Evolutionary conservation across 2,797 vertebrate genomes (phyloP), one percentile per base, ranked within the genome.

Genomic region (Silurus aristotelis): DNA sequence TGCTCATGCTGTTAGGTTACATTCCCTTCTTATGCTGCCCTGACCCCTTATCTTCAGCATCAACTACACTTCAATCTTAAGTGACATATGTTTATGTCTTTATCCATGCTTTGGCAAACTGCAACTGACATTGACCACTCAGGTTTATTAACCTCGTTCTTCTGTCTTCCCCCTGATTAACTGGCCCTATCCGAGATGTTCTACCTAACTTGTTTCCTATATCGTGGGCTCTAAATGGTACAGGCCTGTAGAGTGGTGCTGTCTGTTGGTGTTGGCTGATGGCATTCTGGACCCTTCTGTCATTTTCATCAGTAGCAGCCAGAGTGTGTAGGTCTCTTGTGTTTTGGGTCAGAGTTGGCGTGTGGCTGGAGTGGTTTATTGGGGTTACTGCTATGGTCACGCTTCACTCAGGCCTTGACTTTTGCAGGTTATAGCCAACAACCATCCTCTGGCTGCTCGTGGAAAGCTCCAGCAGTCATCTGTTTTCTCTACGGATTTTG

Each of bases 331-430:
- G 12, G 5, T 73, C n/a, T 56, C 72, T 56, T 75, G 72, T 27
- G 22, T 14, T 27, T 75, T 17, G 72, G 72, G 48, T 75, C 48
- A 75, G 72, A 27, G 22, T 27, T 75, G 52, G 72, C 15, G 8
- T 56, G 72, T 56, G 72, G 52, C 52, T 75, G n/a, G 15, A 27
- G n/a, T 27, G 72, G 48, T 55, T 75, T 75, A 75, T 75, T 15
- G 14, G 22, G 72, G 72, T 56, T 75, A 75, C 52, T 75, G 52
- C n/a, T 17, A 56, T 27, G 6, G n/a, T 75, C 72, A 56, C 15
- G 27, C 7, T 8, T 55, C 14, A 27, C n/a, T 75, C 52, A 27
- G 15, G 0, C n/a, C 3, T 27, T 27, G n/a, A 25, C n/a, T 75
- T 75, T 75, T 56, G 48, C n/a, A 56, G 72, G 48, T 56, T 75